Percentiles rank a stretch among this genome's conserved stretches.
Evolutionary conservation across 2,888 invertebrate genomes (phyloP).

Genomic region (Pristionchus mayeri): DNA sequence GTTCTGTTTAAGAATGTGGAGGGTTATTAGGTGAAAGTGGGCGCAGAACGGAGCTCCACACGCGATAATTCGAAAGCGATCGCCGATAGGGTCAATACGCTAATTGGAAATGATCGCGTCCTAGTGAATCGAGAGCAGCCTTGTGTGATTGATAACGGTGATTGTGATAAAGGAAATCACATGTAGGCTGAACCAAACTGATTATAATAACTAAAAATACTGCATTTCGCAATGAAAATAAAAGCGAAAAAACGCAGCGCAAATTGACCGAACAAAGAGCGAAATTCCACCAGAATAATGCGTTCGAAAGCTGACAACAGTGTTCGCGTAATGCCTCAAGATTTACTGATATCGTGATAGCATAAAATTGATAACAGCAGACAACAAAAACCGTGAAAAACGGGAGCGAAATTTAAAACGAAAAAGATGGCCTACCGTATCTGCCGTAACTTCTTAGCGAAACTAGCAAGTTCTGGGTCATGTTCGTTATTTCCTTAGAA

Average conservation of each 20-base stretch:
- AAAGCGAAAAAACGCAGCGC: background rate
- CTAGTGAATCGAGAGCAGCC: background rate
- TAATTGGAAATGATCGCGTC: slow-evolving; percentile 40
- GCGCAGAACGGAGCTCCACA: background rate
- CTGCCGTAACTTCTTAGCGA: background rate
- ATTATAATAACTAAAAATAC: background rate
- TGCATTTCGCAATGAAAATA: background rate
- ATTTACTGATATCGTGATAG: slow-evolving; percentile 6
- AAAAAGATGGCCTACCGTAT: too few species aligned
- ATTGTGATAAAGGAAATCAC: background rate
- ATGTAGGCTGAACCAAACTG: background rate
- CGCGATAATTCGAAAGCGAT: slow-evolving; percentile 8
- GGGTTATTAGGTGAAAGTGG: slow-evolving; percentile 22
- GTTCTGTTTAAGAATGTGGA: background rate
- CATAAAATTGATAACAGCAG: background rate
- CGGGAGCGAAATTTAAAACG: slow-evolving; percentile 36
- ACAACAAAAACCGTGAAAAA: slow-evolving; percentile 24
- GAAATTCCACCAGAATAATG: background rate
- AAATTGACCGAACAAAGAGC: background rate
- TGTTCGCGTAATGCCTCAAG: background rate
- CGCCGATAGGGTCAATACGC: slow-evolving; percentile 24
- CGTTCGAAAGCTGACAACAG: background rate
- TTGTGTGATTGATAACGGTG: background rate
- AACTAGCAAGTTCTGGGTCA: slow-evolving; percentile 7
- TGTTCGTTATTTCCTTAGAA: background rate